Conservation (phyloP, 2,888 invertebrate genomes). For the Halictus ligatus region DNA sequence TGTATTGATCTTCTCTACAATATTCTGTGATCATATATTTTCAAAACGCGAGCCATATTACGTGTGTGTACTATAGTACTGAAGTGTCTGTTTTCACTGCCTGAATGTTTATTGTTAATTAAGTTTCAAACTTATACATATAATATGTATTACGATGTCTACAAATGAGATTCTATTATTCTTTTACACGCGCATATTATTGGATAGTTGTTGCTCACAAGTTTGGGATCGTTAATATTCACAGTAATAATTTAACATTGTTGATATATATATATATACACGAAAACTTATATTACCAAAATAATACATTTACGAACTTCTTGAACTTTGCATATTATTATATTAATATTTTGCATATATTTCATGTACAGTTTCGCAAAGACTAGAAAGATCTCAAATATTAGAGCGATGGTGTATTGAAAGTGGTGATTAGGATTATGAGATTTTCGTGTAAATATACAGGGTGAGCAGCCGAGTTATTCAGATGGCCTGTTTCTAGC, state of each 20-base stretch:
- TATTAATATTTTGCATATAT: not conserved
- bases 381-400: not conserved
- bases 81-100: slow-evolving; percentile 12
- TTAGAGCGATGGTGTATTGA: not conserved
- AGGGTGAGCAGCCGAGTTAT: no score
- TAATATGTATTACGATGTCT: not conserved
- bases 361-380: not conserved
- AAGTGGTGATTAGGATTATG: not conserved
- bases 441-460: not conserved
- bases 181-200: not conserved
- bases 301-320: not conserved
- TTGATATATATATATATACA: no score
- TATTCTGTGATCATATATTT: slow-evolving; percentile 46
- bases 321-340: not conserved
- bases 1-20: slow-evolving; percentile 12
- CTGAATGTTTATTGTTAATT: not conserved
- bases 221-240: slow-evolving; percentile 1
- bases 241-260: not conserved
- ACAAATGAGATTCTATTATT: slow-evolving; percentile 26
- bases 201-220: not conserved
- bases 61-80: not conserved
- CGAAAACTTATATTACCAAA: not conserved
- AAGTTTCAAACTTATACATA: not conserved
- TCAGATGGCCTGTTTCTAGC: no score
- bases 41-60: slow-evolving; percentile 25